phyloP scores from a whole-genome alignment of 2,797 vertebrate species.

The Semotilus atromaculatus region DNA sequence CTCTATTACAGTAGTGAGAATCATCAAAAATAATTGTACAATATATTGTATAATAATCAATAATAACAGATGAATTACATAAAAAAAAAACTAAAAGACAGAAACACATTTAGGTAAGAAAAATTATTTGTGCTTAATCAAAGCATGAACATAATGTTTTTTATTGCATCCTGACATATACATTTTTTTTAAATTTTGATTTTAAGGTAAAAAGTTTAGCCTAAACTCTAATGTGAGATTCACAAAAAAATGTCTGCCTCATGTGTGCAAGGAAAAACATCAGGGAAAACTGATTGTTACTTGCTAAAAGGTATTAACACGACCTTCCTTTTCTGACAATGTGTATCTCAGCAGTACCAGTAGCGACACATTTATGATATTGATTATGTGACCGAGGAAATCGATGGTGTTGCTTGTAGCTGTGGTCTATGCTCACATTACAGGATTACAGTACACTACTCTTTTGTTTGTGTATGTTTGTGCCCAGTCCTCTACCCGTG shows the following conservation, averaged over 20 bases:
- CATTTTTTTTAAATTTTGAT: neutral
- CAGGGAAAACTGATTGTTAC: neutral
- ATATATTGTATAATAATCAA: too few relatives aligned
- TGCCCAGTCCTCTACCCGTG: slow-evolving; percentile 78
- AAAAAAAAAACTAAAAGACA: neutral
- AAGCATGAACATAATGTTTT: neutral
- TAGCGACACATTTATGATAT: slow-evolving; percentile 12
- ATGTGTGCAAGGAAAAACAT: neutral
- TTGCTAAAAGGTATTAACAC: slow-evolving; percentile 8
- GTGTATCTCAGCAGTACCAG: neutral
- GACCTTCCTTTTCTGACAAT: neutral
- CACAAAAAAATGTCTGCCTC: neutral
- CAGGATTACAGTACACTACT: slow-evolving; percentile 4
- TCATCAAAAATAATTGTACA: neutral
- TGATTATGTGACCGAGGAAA: slow-evolving; percentile 40
- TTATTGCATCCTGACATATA: neutral
- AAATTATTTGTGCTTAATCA: neutral
- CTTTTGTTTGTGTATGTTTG: slow-evolving; percentile 14
- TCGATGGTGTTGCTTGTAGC: slow-evolving; percentile 25
- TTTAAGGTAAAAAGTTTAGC: neutral
- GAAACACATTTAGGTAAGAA: neutral
- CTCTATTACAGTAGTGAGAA: neutral
- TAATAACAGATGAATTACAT: neutral
- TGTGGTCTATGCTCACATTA: neutral
- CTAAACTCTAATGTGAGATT: neutral